Conservation (phyloP, 2,113 vertebrate species). For the Regulus satrapa region DNA sequence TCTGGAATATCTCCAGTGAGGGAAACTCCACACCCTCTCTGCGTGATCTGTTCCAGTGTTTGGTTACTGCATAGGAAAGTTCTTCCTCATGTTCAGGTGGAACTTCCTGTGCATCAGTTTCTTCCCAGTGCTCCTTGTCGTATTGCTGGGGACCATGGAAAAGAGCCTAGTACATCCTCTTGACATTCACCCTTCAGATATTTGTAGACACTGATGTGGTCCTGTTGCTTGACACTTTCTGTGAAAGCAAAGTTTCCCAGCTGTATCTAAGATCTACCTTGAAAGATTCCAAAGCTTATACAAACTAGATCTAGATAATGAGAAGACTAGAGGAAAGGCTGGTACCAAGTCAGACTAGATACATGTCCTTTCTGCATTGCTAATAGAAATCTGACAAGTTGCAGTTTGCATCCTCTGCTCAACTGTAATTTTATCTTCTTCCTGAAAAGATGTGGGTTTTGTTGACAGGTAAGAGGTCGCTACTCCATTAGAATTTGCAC, state of each 20-base stretch:
- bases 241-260: not conserved
- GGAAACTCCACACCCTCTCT: not conserved
- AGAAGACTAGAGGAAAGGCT: not conserved
- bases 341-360: not conserved
- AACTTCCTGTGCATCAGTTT: not conserved
- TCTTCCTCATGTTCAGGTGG: not conserved
- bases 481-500: not conserved
- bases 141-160: accelerated
- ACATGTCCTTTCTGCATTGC: not conserved
- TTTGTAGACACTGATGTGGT: no score
- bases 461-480: accelerated
- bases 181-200: not conserved
- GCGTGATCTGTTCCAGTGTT: not conserved
- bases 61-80: accelerated
- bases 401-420: not conserved
- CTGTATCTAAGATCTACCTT: not conserved
- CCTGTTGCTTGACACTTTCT: not conserved
- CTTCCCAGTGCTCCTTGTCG: accelerated
- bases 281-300: not conserved
- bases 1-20: not conserved
- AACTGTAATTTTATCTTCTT: not conserved
- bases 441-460: not conserved
- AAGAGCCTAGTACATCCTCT: not conserved
- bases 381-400: not conserved
- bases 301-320: not conserved